Evolutionary conservation across 2,113 vertebrate species (phyloP).

Genomic region (Hippocampus guttulatus): DNA sequence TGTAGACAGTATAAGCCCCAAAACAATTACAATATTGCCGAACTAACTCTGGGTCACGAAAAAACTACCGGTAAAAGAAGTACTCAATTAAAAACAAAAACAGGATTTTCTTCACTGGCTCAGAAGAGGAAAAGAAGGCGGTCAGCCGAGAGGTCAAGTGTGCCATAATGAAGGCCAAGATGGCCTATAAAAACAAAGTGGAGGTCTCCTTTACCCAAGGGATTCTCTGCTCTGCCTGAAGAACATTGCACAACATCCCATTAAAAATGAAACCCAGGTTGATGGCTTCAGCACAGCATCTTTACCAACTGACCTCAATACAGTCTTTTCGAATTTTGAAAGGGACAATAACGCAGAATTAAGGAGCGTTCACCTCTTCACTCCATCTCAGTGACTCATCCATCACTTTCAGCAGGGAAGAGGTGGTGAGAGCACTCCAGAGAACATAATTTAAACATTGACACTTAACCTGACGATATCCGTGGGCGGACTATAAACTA

Average conservation of each 20-base stretch:
- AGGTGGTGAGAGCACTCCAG: not conserved
- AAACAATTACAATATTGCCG: not conserved
- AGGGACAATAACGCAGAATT: not conserved
- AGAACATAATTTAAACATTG: not conserved
- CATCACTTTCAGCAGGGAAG: not conserved
- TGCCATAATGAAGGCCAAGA: not conserved
- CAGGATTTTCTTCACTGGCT: not conserved
- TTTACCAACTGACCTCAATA: not conserved
- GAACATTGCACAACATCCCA: not conserved
- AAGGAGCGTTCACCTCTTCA: not conserved
- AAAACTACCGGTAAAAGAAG: not conserved
- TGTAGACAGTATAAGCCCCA: not conserved
- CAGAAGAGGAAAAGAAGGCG: slow-evolving; percentile 1
- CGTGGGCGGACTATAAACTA: not conserved
- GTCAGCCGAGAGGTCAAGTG: not conserved
- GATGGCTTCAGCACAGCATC: not conserved
- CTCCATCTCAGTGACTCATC: not conserved
- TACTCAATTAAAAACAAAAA: not conserved
- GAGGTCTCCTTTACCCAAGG: not conserved
- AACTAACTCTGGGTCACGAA: not conserved
- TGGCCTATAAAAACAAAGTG: not conserved
- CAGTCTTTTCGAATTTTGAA: not conserved
- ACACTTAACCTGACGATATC: not conserved
- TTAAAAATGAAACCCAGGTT: not conserved
- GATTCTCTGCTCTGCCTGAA: not conserved